Evolutionary conservation across 2,888 invertebrate genomes (phyloP).

Genomic region (Serripes groenlandicus): DNA sequence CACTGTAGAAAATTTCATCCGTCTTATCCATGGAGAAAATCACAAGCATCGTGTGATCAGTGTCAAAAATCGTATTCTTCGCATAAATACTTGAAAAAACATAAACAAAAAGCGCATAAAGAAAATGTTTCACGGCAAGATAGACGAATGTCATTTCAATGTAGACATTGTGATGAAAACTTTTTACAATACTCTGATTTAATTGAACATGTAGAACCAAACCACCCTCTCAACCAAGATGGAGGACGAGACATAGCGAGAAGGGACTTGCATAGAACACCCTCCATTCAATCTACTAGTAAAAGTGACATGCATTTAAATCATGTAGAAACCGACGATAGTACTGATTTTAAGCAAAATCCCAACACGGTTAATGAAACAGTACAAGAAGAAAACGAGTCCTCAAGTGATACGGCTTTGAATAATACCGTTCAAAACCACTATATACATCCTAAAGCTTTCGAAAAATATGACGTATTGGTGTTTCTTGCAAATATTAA

Average conservation of each 20-base stretch:
- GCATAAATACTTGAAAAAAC: neutral
- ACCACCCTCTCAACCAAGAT: neutral
- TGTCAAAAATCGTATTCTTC: too few species aligned
- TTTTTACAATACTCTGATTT: slow-evolving; percentile 8
- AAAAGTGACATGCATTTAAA: neutral
- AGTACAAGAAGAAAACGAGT: slow-evolving; percentile 26
- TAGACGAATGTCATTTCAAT: neutral
- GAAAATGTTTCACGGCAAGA: neutral
- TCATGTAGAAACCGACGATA: too few species aligned
- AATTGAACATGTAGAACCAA: neutral
- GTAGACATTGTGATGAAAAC: slow-evolving; percentile 4
- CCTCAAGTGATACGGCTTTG: slow-evolving; percentile 19
- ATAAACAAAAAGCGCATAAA: neutral
- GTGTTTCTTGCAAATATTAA: slow-evolving; percentile 40
- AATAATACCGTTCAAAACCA: slow-evolving; percentile 20
- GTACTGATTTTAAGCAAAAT: neutral
- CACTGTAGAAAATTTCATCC: too few species aligned
- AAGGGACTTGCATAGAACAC: neutral
- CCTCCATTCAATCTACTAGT: neutral
- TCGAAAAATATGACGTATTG: slow-evolving; percentile 43
- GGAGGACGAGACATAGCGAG: neutral
- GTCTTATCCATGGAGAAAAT: neutral
- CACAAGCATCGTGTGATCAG: neutral
- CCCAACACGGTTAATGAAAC: neutral
- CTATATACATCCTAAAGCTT: slow-evolving; percentile 19